These are phyloP conservation scores for Pandemis corylana DNA, from an alignment of 2,888 invertebrate genomes.

Conservation along the genomic window DNA sequence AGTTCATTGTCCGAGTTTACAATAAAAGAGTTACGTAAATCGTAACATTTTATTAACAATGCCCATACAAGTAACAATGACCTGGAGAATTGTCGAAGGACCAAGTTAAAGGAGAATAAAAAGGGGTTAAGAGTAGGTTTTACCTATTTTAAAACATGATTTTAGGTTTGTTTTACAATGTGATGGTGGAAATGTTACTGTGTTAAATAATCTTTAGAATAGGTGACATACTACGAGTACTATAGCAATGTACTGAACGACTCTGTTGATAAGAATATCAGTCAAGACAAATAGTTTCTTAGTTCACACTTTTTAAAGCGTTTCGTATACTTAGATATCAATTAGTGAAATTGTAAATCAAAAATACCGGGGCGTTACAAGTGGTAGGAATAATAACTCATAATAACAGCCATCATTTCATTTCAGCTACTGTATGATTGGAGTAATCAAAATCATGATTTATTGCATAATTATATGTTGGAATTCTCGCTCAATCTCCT, in stretches of 20 bases:
- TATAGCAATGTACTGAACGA: no score
- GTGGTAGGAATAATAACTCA: constrained; percentile 20
- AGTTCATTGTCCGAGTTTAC: constrained; percentile 38
- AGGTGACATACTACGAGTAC: no score
- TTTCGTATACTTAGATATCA: background rate
- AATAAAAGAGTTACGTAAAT: constrained; percentile 29
- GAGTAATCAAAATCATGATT: constrained; percentile 29
- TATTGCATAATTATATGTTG: constrained; percentile 25
- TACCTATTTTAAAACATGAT: no score
- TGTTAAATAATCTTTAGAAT: no score
- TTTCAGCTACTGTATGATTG: constrained; percentile 33
- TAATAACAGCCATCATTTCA: constrained; percentile 24
- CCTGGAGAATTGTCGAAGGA: background rate
- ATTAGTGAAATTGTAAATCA: background rate
- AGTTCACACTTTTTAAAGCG: no score
- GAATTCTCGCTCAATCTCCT: constrained; percentile 22
- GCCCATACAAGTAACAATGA: background rate
- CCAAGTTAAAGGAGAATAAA: background rate
- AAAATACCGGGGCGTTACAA: background rate
- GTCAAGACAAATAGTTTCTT: no score
- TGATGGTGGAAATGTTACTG: no score
- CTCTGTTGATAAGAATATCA: no score
- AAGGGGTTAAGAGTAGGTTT: background rate
- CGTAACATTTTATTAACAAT: constrained; percentile 10
- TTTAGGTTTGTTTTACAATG: no score